These are phyloP conservation scores for Drosophila littoralis DNA, from an alignment of 1,140 invertebrate genomes.

Conservation along the genomic window DNA sequence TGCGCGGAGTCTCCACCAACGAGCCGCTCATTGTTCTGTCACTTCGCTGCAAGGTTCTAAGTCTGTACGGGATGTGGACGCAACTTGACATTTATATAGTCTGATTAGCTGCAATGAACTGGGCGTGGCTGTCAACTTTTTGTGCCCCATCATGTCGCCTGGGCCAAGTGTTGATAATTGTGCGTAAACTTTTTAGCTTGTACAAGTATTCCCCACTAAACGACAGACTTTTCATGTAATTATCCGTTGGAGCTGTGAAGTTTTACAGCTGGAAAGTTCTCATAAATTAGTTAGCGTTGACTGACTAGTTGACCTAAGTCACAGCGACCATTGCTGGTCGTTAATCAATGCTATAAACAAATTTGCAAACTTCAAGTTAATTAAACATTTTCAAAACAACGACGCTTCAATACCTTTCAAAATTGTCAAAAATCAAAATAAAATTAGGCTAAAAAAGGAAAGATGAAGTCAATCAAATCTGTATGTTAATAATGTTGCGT, in stretches of 20 bases:
- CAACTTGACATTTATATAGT: constrained; percentile 49
- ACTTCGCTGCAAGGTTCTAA: background rate
- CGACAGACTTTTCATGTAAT: constrained; percentile 54
- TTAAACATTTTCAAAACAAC: background rate
- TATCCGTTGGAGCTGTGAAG: constrained; percentile 57
- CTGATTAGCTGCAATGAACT: background rate
- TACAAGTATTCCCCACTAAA: constrained; percentile 14
- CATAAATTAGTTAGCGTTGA: constrained; percentile 15
- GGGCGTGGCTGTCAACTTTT: constrained; percentile 63
- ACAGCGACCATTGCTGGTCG: constrained; percentile 40
- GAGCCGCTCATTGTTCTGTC: constrained; percentile 26
- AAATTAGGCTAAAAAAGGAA: no score
- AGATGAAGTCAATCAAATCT: no score
- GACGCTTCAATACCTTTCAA: background rate
- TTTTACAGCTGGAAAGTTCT: constrained; percentile 55
- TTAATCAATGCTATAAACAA: constrained; percentile 59
- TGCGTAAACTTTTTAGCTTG: constrained; percentile 65
- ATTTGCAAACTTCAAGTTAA: background rate
- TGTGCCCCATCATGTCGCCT: constrained; percentile 64
- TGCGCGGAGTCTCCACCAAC: constrained; percentile 16
- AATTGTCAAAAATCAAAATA: background rate
- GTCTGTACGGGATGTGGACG: constrained; percentile 20
- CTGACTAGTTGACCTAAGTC: constrained; percentile 10
- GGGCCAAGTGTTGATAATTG: constrained; percentile 75
- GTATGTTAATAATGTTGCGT: no score